Evolutionary conservation across 2,797 vertebrate genomes (phyloP), one percentile per base, ranked within the genome.

Genomic region (Halcyon smyrnensis): DNA sequence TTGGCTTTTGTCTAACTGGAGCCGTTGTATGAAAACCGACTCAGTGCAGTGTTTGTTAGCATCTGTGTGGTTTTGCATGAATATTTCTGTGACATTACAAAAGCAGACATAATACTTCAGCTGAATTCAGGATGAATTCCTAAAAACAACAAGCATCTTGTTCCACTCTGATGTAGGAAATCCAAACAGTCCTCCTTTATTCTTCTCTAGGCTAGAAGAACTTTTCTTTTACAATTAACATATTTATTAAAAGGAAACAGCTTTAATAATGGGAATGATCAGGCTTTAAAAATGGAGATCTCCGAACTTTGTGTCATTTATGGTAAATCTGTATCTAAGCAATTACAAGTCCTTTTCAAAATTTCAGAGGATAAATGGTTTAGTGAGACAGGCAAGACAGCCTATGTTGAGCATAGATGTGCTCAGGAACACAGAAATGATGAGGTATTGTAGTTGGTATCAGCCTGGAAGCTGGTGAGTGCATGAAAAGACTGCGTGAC

Each of bases 221-320:
- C 7, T 2, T 48, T 87, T 32, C 27, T 78, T 56, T 27, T 41
- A 8, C 6, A 15, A 34, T 36, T 59, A 50, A 17, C 4, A 57
- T 6, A 27, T 41, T 56, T 68, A 17, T 41, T 45, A 14, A 37
- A 53, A 53, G 13, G 21, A 5, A 62, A 32, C 30, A 34, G 13
- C 9, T 71, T 83, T 84, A 37, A 6, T 83, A 39, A 69, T 6
- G 7, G 8, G 1, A 53, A 27, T 27, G 17, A 30, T 70, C 19
- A 53, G 19, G 15, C 20, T 71, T 9, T 57, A 54, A 78, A 77
- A 75, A 16, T 12, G 3, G 11, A 71, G 32, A 48, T 28, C 41
- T 7, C 5, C 0, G 25, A 8, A 27, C 4, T 43, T 17, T 57
- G 65, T 65, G 25, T 4, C 17, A 2, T 69, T 51, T 54, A 10